These are phyloP conservation scores for Potorous gilbertii DNA, from an alignment of 2,797 vertebrate genomes.

Conservation along the genomic window DNA sequence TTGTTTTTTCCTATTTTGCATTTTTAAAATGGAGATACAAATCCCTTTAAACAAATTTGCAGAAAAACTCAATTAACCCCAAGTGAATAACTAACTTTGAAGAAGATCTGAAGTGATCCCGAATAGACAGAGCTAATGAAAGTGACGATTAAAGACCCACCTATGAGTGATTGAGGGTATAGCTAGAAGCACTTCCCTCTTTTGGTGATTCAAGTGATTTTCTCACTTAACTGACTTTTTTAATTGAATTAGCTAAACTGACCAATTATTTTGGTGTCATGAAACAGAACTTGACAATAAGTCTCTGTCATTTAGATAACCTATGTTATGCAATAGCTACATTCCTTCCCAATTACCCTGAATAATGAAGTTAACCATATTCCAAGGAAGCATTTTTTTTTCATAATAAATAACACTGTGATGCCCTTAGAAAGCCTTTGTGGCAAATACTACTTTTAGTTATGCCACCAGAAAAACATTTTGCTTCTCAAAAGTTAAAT, in stretches of 20 bases:
- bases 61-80: not conserved
- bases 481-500: conserved; percentile 48
- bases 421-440: conserved; percentile 7
- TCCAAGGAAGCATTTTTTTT: conserved; percentile 1
- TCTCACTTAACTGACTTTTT: not conserved
- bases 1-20: not conserved
- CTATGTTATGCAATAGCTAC: not conserved
- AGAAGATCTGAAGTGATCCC: not conserved
- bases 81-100: not conserved
- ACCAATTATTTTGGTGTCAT: not conserved
- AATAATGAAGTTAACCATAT: not conserved
- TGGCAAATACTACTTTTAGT: not conserved
- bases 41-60: not conserved
- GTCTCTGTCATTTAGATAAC: not conserved
- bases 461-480: not conserved
- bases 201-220: not conserved
- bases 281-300: not conserved
- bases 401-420: conserved; percentile 30
- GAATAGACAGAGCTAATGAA: not conserved
- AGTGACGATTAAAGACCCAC: not conserved
- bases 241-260: not conserved
- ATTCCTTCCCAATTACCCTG: conserved; percentile 5
- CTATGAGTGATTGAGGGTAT: not conserved
- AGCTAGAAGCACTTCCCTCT: not conserved
- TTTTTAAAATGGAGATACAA: not conserved